These are phyloP conservation scores for Odontesthes bonariensis DNA, from an alignment of 2,113 vertebrate genomes.

Conservation along the genomic window DNA sequence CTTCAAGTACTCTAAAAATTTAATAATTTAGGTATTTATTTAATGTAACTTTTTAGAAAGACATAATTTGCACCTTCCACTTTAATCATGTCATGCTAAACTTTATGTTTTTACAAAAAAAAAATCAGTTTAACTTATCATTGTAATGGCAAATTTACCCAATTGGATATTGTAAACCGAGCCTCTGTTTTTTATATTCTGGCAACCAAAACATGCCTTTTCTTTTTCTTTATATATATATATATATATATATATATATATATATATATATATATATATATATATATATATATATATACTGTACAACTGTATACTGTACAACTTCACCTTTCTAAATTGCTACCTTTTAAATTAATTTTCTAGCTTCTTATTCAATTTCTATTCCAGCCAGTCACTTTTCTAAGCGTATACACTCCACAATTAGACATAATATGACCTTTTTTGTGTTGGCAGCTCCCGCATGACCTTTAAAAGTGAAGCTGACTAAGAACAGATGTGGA, in stretches of 20 bases:
- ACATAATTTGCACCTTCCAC: no score
- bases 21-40: no score
- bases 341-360: constrained; percentile 39
- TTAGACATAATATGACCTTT: constrained; percentile 80
- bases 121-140: no score
- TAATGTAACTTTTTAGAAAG: no score
- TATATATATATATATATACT: no score
- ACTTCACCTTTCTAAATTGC: constrained; percentile 24
- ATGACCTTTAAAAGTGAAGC: constrained; percentile 76
- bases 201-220: no score
- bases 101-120: not conserved
- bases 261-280: no score
- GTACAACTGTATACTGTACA: not conserved
- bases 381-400: constrained; percentile 55
- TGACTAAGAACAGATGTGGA: constrained; percentile 68
- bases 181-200: no score
- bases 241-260: no score
- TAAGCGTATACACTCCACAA: constrained; percentile 67
- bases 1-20: not conserved
- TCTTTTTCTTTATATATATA: no score
- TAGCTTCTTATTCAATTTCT: constrained; percentile 31
- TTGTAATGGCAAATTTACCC: no score
- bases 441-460: constrained; percentile 73
- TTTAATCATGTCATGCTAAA: not conserved
- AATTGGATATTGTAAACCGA: no score